These are phyloP conservation scores for Synergus laeviventris DNA, from an alignment of 2,888 invertebrate genomes.

Conservation along the genomic window DNA sequence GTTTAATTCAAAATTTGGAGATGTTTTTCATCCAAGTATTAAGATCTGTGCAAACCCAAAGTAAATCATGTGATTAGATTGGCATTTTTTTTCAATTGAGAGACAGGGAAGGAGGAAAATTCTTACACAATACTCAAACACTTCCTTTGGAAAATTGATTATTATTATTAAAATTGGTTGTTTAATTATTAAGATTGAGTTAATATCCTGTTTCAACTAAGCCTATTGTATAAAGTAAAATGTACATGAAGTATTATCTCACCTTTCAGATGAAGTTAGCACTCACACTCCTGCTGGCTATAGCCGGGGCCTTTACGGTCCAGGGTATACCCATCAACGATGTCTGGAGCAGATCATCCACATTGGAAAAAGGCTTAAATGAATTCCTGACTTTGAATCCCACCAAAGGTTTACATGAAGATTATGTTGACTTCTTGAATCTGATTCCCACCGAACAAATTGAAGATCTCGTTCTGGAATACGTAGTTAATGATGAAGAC, in stretches of 20 bases:
- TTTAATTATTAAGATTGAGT: too few relatives aligned
- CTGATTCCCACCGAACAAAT: constrained; percentile 42
- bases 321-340: constrained; percentile 12
- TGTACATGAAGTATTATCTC: not conserved
- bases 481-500: constrained; percentile 60
- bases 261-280: constrained; percentile 26
- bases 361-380: not conserved
- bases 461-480: constrained; percentile 51
- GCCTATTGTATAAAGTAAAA: not conserved
- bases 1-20: too few relatives aligned
- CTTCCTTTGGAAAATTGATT: too few relatives aligned
- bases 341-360: not conserved
- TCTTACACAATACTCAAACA: too few relatives aligned
- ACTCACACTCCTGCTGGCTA: constrained; percentile 39
- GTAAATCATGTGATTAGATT: too few relatives aligned
- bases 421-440: constrained; percentile 62
- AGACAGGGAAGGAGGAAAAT: too few relatives aligned
- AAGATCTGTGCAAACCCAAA: too few relatives aligned
- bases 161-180: too few relatives aligned
- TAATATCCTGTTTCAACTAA: too few relatives aligned
- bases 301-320: constrained; percentile 21
- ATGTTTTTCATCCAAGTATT: too few relatives aligned
- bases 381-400: constrained; percentile 22
- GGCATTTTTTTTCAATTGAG: too few relatives aligned
- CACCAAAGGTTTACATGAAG: constrained; percentile 55